A percentile compares a stretch with the other conserved stretches of the same genome.
These are phyloP conservation scores for Sarcophaga peregrina DNA, from an alignment of 1,140 invertebrate genomes.

Conservation along the genomic window DNA sequence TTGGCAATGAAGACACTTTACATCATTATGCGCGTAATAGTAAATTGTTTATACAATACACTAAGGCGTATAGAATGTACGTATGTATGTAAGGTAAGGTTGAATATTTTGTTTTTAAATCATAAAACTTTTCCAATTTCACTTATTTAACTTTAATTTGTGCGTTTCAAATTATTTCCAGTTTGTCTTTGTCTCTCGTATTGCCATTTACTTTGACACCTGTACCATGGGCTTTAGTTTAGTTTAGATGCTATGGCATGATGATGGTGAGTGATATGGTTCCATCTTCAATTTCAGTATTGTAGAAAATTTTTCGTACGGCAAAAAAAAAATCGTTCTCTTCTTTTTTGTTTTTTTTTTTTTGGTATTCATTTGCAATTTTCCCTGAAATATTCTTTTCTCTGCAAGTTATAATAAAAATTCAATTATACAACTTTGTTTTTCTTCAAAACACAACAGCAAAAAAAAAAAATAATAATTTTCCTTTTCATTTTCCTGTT, in stretches of 20 bases:
- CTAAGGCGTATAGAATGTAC: no score
- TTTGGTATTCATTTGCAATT: no score
- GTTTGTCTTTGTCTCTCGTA: not conserved
- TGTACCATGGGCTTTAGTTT: not conserved
- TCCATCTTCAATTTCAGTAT: not conserved
- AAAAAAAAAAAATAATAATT: not conserved
- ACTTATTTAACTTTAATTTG: slow-evolving; percentile 33
- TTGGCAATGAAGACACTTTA: no score
- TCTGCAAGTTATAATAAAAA: slow-evolving; percentile 32
- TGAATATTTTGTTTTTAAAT: slow-evolving; percentile 11
- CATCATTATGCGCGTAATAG: not conserved
- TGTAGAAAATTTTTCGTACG: no score
- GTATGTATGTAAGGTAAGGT: not conserved
- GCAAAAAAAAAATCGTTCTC: no score
- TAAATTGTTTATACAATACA: not conserved
- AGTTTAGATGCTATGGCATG: not conserved
- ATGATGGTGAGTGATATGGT: not conserved
- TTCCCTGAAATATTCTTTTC: not conserved
- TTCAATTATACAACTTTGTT: slow-evolving; percentile 40
- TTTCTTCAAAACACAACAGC: no score
- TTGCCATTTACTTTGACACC: not conserved
- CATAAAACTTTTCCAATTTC: slow-evolving; percentile 38
- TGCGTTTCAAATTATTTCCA: slow-evolving; percentile 7
- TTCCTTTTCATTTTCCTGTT: not conserved
- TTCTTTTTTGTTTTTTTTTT: no score